Conservation (phyloP, 2,113 vertebrate species). For the Arenaria interpres region DNA sequence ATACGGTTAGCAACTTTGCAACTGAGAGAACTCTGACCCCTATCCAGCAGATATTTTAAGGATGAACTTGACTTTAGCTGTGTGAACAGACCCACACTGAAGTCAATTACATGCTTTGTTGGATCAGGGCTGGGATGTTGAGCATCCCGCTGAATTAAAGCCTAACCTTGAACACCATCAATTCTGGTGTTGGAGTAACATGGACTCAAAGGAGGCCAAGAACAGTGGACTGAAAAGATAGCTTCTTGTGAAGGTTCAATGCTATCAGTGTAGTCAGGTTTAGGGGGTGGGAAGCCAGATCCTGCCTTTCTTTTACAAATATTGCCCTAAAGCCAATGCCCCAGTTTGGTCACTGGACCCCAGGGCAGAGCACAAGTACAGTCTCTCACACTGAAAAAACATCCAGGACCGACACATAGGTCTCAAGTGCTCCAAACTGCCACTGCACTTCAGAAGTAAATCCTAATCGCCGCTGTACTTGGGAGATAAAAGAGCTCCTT, state of each 20-base stretch:
- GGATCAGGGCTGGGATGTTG: not conserved
- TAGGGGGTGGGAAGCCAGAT: too few species aligned
- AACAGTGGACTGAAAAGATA: not conserved
- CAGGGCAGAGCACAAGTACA: not conserved
- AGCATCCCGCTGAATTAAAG: not conserved
- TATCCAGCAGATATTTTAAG: not conserved
- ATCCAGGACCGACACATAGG: fast-evolving
- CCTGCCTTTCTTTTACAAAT: not conserved
- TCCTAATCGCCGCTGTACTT: not conserved
- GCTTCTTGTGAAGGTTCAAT: not conserved
- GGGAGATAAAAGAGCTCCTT: not conserved
- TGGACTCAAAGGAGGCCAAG: not conserved
- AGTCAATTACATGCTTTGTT: not conserved
- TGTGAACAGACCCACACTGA: not conserved
- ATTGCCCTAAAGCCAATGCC: not conserved
- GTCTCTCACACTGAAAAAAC: not conserved
- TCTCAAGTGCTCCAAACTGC: not conserved
- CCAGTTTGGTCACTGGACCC: not conserved
- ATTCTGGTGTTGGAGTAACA: not conserved
- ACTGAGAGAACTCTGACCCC: not conserved
- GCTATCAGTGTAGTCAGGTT: not conserved
- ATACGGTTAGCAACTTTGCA: not conserved
- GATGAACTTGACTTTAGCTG: not conserved
- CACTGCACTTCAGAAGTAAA: not conserved
- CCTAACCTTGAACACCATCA: not conserved